Evolutionary conservation across 1,140 invertebrate species (phyloP).

Genomic region (Cryptotermes secundus): DNA sequence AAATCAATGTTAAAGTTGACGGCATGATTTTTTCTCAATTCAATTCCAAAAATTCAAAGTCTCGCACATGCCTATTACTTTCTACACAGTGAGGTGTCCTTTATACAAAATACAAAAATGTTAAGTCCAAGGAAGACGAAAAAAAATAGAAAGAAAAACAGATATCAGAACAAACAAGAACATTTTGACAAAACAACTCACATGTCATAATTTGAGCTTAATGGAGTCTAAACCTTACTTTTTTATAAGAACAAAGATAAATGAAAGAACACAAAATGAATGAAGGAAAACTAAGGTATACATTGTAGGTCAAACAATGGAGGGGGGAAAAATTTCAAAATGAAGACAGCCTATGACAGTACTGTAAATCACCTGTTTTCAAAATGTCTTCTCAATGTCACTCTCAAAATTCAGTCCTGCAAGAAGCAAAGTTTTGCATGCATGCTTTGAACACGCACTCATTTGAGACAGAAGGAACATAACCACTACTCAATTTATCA

Average conservation of each 20-base stretch:
- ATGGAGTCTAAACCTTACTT: background rate
- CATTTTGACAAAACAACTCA: background rate
- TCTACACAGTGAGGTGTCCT: background rate
- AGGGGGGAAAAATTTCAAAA: background rate
- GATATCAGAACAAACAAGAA: background rate
- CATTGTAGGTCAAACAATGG: background rate
- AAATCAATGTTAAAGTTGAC: too few relatives aligned
- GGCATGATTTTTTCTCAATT: too few relatives aligned
- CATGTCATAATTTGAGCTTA: background rate
- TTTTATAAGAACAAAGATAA: background rate
- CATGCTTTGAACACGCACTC: conserved; percentile 2
- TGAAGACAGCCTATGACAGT: background rate
- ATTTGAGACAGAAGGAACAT: background rate
- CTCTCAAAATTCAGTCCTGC: background rate
- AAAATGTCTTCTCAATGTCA: conserved; percentile 12
- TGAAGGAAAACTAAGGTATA: background rate
- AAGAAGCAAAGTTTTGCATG: background rate
- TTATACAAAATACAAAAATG: background rate
- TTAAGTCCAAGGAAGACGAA: too few relatives aligned
- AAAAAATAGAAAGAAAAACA: background rate
- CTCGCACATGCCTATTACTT: too few relatives aligned
- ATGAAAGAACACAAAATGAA: too few relatives aligned
- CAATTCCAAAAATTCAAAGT: too few relatives aligned
- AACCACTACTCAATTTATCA: background rate
- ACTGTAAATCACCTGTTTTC: background rate